Evolutionary conservation across 2,113 vertebrate species (phyloP), one percentile per base, ranked within the genome.

Genomic region (Sigmodon hispidus): DNA sequence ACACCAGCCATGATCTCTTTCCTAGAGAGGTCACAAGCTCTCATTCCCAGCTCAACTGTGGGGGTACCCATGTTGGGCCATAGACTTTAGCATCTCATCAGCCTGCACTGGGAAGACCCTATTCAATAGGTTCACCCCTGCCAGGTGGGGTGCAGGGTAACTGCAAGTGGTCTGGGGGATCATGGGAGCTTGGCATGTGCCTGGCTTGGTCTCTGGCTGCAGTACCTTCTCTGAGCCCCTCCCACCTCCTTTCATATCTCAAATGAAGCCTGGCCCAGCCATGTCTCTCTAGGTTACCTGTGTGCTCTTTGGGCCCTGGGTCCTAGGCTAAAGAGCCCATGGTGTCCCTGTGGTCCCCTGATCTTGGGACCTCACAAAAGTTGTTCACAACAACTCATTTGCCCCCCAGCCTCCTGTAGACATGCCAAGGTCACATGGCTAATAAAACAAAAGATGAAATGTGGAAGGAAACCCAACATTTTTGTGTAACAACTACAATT

Each of bases 181-280:
- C 6, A 59, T 45, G 80, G 80, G 31, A 0, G 1, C 40, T 34
- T 0, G 9, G 2, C 3, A 21, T 10, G 26, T 26, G 55, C 13
- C 15, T 12, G 22, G 22, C 50, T 59, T 29, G 19, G 1, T 6
- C 29, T 61, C 57, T 24, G 22, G 21, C 36, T 9, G 11, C 2
- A 50, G 5, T 24, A 8, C 6, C 69, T 69, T 19, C 50, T 26
- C n/a, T 24, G 1, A 52, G 16, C 2, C 24, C 31, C 13, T 2
- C 2, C 0, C 45, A 65, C 29, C 73, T 34, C 40, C 81, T 61
- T 67, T 92, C 89, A 10, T 31, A 45, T 29, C 70, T 95, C 84
- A 80, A n/a, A 73, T 5, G 11, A 90, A 45, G 50, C 31, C 50
- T 11, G 43, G 17, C 8, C 79, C 73, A 77, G 40, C 87, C 63